A percentile compares a stretch with the other conserved stretches of the same genome.
These are phyloP conservation scores for Cryptocheilus praepositus DNA, from an alignment of 2,888 invertebrate species.

Conservation along the genomic window DNA sequence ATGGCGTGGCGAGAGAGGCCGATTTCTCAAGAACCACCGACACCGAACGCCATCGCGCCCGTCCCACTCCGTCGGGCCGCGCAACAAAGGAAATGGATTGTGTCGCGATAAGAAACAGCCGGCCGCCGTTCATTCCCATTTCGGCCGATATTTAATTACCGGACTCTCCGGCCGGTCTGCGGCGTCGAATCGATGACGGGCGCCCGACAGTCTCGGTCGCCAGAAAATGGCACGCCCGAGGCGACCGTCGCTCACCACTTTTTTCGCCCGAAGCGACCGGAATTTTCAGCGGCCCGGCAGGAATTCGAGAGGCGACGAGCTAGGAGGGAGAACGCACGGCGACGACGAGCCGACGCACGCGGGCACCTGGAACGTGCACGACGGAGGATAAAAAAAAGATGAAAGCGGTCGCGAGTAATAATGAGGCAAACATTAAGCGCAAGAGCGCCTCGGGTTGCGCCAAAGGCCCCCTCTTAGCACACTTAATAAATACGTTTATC, in stretches of 20 bases:
- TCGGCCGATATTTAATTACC: slow-evolving; percentile 14
- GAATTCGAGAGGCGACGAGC: too few relatives aligned
- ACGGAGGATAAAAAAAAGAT: slow-evolving; percentile 30
- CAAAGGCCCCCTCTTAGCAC: slow-evolving; percentile 60
- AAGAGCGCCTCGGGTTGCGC: slow-evolving; percentile 54
- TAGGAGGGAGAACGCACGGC: too few relatives aligned
- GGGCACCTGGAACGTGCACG: slow-evolving; percentile 3
- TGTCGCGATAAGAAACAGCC: slow-evolving; percentile 15
- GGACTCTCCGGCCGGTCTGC: too few relatives aligned
- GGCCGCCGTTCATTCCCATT: slow-evolving; percentile 1
- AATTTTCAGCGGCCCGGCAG: too few relatives aligned
- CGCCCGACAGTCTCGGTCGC: too few relatives aligned
- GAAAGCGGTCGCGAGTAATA: slow-evolving; percentile 43
- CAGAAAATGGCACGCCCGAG: too few relatives aligned
- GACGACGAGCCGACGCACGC: too few relatives aligned
- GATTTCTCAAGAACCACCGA: not conserved
- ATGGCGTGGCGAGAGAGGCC: not conserved
- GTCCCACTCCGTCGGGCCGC: not conserved
- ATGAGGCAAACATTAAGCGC: slow-evolving; percentile 57
- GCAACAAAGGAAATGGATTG: slow-evolving; percentile 19
- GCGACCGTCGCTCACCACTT: too few relatives aligned
- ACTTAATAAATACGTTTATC: slow-evolving; percentile 69
- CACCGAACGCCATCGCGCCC: slow-evolving; percentile 12
- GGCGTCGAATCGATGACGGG: too few relatives aligned
- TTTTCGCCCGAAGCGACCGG: too few relatives aligned